These are phyloP conservation scores for Trichoplusia ni DNA, from an alignment of 1,140 invertebrate genomes.

Conservation along the genomic window DNA sequence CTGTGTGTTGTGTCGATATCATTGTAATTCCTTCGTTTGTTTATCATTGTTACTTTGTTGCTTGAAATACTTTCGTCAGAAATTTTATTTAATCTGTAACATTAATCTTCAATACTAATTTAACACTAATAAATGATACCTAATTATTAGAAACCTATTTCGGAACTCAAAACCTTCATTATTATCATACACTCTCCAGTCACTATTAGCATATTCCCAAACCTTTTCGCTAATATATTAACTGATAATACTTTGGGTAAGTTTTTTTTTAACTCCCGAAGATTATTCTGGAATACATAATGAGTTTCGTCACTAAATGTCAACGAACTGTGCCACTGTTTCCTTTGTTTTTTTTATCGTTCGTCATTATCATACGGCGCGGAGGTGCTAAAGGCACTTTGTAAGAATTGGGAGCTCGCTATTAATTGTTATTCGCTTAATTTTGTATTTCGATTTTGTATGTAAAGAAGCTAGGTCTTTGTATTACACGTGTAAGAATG, in stretches of 20 bases:
- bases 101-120: no score
- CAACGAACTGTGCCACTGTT: conserved; percentile 4
- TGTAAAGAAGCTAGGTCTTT: no score
- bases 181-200: no score
- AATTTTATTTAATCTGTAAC: no score
- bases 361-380: not conserved
- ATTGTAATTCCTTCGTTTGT: no score
- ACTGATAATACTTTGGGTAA: not conserved
- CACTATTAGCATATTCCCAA: not conserved
- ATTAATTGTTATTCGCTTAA: not conserved
- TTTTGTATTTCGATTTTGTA: not conserved
- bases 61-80: no score
- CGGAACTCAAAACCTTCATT: no score
- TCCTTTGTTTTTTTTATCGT: conserved; percentile 15
- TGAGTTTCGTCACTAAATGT: not conserved
- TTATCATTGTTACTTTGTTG: no score
- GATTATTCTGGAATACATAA: conserved; percentile 19
- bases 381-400: not conserved
- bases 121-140: no score
- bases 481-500: no score
- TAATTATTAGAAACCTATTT: no score
- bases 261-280: conserved; percentile 22
- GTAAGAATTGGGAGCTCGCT: not conserved
- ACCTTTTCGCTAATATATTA: not conserved
- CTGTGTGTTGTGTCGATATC: no score